Base-by-base conservation (phyloP, 1,140 invertebrate genomes). In the Mya arenaria region DNA sequence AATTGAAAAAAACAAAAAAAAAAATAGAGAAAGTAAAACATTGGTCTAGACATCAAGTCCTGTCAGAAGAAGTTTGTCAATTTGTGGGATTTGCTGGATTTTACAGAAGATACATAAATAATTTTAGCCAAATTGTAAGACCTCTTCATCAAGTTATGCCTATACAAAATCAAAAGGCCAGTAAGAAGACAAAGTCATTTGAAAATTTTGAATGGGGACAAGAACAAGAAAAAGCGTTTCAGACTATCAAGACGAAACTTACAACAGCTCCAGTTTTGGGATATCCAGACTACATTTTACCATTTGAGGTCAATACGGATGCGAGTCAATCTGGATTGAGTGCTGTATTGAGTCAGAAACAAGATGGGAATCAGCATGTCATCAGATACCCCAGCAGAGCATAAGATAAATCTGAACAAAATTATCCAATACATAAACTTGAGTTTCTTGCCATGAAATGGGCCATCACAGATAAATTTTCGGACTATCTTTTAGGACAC, bases 381-480 rank as follows among this genome's bases (percentile, higher is more conserved):
- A 79, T 69, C 34, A 2, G 30, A 5, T 79, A 79, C 25, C 62
- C 75, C 63, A 69, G 75, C 30, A 41, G 75, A 30, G 30, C 19
- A 52, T 52, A 69, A 25, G 28, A n/a, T 4, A 69, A 58, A 17
- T 39, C 82, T 23, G 81, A 85, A 58, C 6, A 66, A 36, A 72
- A 83, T 63, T 85, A 80, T 25, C 34, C 41, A 23, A 56, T 60
- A 55, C 55, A 55, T n/a, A 83, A 78, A 68, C 19, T 73, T 10
- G 69, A 69, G 48, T 69, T 41, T 44, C 17, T 69, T n/a, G 66
- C 36, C 41, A 15, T 69, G 5, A 69, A 69, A 28, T 82, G 71
- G 79, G 39, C 79, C 8, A 48, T 85, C 13, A 69, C 62, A 23
- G 71, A 79, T 19, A 83, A 78, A 41, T 83, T 83, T 63, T 32